Base-by-base conservation (phyloP, 1,140 invertebrate species). In the Calosoma granatense region DNA sequence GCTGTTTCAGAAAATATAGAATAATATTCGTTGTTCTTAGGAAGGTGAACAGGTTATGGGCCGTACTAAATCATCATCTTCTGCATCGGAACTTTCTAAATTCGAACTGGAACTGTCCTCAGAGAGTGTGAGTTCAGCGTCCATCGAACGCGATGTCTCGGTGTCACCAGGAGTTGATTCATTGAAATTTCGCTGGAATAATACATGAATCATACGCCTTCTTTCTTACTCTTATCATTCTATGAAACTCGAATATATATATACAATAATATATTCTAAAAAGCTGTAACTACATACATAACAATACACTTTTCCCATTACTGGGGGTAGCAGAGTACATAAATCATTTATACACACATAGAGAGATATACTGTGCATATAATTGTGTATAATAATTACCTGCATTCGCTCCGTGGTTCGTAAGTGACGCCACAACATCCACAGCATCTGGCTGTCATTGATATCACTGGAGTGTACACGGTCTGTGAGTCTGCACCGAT, bases 351-450 rank as follows among this genome's bases (percentile, higher is more conserved):
- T 9, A 36, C n/a, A n/a, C n/a, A n/a, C n/a, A n/a, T n/a, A n/a
- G n/a, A n/a, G n/a, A n/a, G n/a, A n/a, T n/a, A n/a, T n/a, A n/a
- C n/a, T n/a, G n/a, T n/a, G n/a, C n/a, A 36, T 36, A 36, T n/a
- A 36, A n/a, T n/a, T 36, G 26, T 36, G 15, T 12, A 9, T 12
- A 47, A 47, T 17, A 30, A 30, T 9, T 47, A 47, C 41, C 9
- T 47, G 9, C 17, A 17, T 12, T 11, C 41, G 9, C 17, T 47
- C 41, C 3, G 41, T 47, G 17, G 41, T 47, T 4, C 41, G 41
- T 47, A 71, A 59, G 54, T 67, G 67, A 51, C 65, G 60, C 68
- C 67, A 70, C 11, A 70, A 53, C 64, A 69, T 65, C 66, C 67
- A 69, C 17, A 70, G 54, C 59, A 66, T 65, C 56, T 64, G 64